Evolutionary conservation across 1,140 invertebrate species (phyloP).

Genomic region (Rhopalosiphum padi): DNA sequence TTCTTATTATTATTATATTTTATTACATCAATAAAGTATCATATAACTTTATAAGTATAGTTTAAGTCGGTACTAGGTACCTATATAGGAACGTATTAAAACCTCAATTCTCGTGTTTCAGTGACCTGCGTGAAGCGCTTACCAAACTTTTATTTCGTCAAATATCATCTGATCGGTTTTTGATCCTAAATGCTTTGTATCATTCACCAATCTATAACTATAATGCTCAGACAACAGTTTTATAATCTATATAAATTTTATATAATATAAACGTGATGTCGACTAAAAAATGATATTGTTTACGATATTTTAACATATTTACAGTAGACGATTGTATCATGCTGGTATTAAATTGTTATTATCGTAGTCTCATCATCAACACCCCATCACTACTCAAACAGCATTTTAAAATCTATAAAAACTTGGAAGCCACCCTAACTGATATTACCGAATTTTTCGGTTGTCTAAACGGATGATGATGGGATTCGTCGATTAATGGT

Average conservation of each 20-base stretch:
- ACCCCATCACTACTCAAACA: background rate
- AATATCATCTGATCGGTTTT: background rate
- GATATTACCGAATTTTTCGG: background rate
- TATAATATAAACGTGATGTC: background rate
- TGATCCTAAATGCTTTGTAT: too few species aligned
- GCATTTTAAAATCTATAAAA: background rate
- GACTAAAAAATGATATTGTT: background rate
- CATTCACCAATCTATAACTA: background rate
- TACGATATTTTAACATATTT: background rate
- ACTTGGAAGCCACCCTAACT: background rate
- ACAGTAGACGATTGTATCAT: background rate
- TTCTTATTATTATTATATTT: background rate
- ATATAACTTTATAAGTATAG: background rate
- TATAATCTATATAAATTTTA: background rate
- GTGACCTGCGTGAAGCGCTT: background rate
- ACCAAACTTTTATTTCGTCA: background rate
- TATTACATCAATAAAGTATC: background rate
- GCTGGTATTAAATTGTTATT: background rate
- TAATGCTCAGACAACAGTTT: background rate
- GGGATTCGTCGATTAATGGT: background rate
- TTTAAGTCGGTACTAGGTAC: too few species aligned
- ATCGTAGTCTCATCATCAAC: background rate
- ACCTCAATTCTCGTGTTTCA: background rate
- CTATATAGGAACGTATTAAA: too few species aligned
- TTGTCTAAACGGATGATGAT: background rate